Evolutionary conservation across 2,113 vertebrate species (phyloP).

Genomic region (Triplophysa rosa): DNA sequence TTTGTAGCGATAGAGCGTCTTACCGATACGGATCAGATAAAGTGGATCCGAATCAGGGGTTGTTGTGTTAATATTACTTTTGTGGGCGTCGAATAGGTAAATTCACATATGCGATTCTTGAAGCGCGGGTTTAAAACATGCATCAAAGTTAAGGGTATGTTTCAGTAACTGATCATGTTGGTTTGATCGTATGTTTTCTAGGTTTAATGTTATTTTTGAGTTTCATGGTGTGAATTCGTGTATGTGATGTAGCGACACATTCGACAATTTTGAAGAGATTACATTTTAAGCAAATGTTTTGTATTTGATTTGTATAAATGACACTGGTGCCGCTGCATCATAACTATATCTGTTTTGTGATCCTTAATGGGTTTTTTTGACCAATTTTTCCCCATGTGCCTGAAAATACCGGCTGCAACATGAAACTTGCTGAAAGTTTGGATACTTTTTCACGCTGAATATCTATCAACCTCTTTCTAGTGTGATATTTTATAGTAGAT

Average conservation of each 20-base stretch:
- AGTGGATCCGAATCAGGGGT: not conserved
- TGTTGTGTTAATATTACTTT: not conserved
- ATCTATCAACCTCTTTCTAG: not conserved
- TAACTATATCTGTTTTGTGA: not conserved
- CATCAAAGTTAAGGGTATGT: conserved; percentile 22
- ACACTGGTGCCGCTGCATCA: not conserved
- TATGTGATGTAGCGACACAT: not conserved
- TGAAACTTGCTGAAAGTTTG: conserved; percentile 16
- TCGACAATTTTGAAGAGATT: not conserved
- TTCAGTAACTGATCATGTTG: not conserved
- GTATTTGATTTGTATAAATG: not conserved
- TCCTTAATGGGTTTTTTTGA: not conserved
- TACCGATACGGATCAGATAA: not conserved
- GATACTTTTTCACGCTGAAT: conserved; percentile 13
- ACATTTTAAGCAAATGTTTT: too few relatives aligned
- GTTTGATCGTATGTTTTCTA: not conserved
- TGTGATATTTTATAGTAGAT: conserved; percentile 18
- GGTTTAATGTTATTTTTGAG: not conserved
- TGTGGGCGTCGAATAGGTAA: not conserved
- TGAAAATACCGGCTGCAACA: not conserved
- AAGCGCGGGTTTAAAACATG: not conserved
- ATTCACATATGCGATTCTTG: not conserved
- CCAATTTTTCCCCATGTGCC: not conserved
- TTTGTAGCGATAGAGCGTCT: not conserved
- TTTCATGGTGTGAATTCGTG: not conserved